Base-by-base conservation (phyloP, 2,797 vertebrate genomes). In the Gymnodraco acuticeps region DNA sequence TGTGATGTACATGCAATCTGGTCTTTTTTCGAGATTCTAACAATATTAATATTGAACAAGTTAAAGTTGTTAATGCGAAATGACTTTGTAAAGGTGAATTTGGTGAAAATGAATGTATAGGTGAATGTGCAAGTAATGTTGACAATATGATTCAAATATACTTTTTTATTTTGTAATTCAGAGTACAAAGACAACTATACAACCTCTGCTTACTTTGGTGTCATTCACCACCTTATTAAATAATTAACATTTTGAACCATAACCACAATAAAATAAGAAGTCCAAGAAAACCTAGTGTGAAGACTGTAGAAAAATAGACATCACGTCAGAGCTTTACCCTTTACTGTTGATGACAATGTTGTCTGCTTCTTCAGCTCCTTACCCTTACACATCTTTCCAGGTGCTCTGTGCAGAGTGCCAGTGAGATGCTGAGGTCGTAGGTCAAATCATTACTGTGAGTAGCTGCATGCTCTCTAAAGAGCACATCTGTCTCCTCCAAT, bases 401-500 rank as follows among this genome's bases (percentile, higher is more conserved):
- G 50, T 58, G 20, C 55, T 46, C 10, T 43, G 59, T 54, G 53
- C 19, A 42, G 50, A 74, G 41, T 53, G 56, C 67, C 58, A 46
- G 23, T 23, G 59, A 52, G 60, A 64, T 12, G 20, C 50, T 11
- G 73, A 72, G 47, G 61, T 63, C 17, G 47, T 23, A 52, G 45
- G 72, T 69, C 54, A 54, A 14, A 42, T 81, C 72, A 48, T 79
- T 72, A 62, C 75, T 50, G 61, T 31, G 42, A 80, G 63, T 55
- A 51, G 56, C 55, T 78, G 58, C 70, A 66, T 73, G 67, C 63
- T 78, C 75, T 82, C 83, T 74, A 82, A 91, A 90, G 89, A 90
- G 80, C 77, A 81, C 53, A 70, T 78, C 86, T 87, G 89, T 81
- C 89, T 16, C 31, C 62, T 33, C 43, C 59, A 64, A 87, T 90